Base-by-base conservation (phyloP, 2,797 vertebrate genomes). In the Fistularia tabacaria region DNA sequence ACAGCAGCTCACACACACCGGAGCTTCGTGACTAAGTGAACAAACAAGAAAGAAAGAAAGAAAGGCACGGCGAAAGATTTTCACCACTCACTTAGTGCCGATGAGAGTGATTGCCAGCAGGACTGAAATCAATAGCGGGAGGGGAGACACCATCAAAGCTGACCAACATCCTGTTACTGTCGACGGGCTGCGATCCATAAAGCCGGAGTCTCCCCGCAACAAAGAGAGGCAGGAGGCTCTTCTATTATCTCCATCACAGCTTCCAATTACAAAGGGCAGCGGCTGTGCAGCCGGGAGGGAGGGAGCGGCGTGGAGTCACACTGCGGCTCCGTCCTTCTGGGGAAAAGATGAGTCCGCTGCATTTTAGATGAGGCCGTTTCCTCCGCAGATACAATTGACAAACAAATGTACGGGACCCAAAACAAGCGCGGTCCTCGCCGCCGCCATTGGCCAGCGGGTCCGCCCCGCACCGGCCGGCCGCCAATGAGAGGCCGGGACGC, bases 131-230 rank as follows among this genome's bases (percentile, higher is more conserved):
- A 59, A 91, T 91, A 87, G 50, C 47, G 40, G 61, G 76, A 69
- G 76, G 79, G 78, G 75, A 88, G 87, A 83, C 80, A 82, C 80
- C 74, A 83, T 81, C 87, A 83, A 83, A 87, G 85, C 81, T 78
- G 79, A 82, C 76, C 71, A 71, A 78, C 76, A 80, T 75, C 76
- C 75, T 51, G 65, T 81, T 76, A 67, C 77, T 62, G 79, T 74
- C 61, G 64, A 76, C 76, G 73, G 79, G 62, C 71, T 84, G 75
- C 84, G 87, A 87, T 85, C 82, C 79, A 79, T 80, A 86, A 82
- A 84, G 66, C 65, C 25, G 60, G 74, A 70, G 76, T 77, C 62
- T 69, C 73, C 62, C 55, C 55, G 14, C 45, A 76, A 82, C 78
- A 83, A 70, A 81, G 46, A 54, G 67, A 74, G 57, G 62, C 69